These are phyloP conservation scores for Choristoneura fumiferana DNA, from an alignment of 1,140 invertebrate species.

Conservation along the genomic window DNA sequence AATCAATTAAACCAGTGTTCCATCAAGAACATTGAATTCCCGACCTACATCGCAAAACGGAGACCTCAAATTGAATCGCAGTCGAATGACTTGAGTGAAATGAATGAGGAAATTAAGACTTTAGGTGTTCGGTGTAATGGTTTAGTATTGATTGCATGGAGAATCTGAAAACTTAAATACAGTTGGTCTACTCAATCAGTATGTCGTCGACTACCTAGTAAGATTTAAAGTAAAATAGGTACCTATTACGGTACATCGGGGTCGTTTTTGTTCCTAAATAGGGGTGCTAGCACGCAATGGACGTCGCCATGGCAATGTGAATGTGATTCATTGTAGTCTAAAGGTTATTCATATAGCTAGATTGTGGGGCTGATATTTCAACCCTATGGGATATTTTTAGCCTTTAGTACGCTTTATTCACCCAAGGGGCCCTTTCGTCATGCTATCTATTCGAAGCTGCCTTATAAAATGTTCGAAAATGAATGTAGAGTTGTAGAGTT, in stretches of 20 bases:
- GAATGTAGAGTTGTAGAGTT: too few relatives aligned
- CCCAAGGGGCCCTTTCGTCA: constrained; percentile 1
- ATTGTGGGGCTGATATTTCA: constrained; percentile 12
- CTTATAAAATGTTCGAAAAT: not conserved
- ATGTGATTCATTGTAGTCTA: constrained; percentile 3
- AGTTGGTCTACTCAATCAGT: too few relatives aligned
- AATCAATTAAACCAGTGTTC: constrained; percentile 12
- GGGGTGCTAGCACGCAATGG: not conserved
- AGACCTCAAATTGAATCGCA: too few relatives aligned
- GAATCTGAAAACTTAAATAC: too few relatives aligned
- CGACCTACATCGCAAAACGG: not conserved
- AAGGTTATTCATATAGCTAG: not conserved
- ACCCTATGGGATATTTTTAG: constrained; percentile 13
- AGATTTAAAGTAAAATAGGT: too few relatives aligned
- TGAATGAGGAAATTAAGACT: too few relatives aligned
- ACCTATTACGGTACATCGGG: too few relatives aligned
- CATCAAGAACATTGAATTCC: not conserved
- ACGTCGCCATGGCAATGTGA: not conserved
- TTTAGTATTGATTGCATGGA: too few relatives aligned
- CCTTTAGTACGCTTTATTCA: constrained; percentile 1
- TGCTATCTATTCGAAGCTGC: constrained; percentile 6
- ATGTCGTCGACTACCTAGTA: too few relatives aligned
- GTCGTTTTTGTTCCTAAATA: too few relatives aligned
- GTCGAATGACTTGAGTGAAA: too few relatives aligned
- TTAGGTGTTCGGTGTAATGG: too few relatives aligned